These are phyloP conservation scores for Strix uralensis DNA, from an alignment of 2,113 vertebrate species.

Conservation along the genomic window DNA sequence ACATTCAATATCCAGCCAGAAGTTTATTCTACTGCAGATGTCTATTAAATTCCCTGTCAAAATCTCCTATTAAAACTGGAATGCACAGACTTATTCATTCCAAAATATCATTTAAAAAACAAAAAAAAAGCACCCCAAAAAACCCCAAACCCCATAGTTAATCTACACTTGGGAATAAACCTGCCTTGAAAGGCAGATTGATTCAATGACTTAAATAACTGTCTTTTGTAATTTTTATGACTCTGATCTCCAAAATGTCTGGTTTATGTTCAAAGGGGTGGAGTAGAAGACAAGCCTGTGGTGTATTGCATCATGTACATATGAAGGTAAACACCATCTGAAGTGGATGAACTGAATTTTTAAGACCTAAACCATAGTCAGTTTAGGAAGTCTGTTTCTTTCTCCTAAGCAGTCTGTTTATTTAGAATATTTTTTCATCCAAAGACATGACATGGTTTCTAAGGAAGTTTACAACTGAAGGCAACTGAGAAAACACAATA, in stretches of 20 bases:
- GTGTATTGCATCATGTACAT: neutral
- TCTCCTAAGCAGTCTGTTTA: slow-evolving; percentile 38
- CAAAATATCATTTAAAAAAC: neutral
- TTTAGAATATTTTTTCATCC: slow-evolving; percentile 34
- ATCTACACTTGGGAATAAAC: neutral
- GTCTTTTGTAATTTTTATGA: neutral
- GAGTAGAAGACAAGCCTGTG: neutral
- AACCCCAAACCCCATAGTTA: neutral
- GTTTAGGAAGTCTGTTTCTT: slow-evolving; percentile 20
- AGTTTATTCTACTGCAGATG: neutral
- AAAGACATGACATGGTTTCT: slow-evolving; percentile 24
- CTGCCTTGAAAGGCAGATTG: neutral
- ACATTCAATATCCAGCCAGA: neutral
- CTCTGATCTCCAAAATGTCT: slow-evolving; percentile 5
- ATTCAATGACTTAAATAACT: slow-evolving; percentile 5
- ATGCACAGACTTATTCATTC: neutral
- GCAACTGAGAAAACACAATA: slow-evolving; percentile 12
- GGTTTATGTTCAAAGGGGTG: slow-evolving; percentile 33
- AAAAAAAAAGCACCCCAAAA: neutral
- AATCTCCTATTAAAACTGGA: neutral
- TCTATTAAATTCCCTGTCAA: neutral
- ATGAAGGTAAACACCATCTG: neutral
- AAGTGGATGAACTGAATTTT: slow-evolving; percentile 18
- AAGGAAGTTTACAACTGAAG: slow-evolving; percentile 25
- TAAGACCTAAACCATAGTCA: slow-evolving; percentile 1